Evolutionary conservation across 2,797 vertebrate genomes (phyloP), one percentile per base, ranked within the genome.

Genomic region (Petrocephalus sullivani): DNA sequence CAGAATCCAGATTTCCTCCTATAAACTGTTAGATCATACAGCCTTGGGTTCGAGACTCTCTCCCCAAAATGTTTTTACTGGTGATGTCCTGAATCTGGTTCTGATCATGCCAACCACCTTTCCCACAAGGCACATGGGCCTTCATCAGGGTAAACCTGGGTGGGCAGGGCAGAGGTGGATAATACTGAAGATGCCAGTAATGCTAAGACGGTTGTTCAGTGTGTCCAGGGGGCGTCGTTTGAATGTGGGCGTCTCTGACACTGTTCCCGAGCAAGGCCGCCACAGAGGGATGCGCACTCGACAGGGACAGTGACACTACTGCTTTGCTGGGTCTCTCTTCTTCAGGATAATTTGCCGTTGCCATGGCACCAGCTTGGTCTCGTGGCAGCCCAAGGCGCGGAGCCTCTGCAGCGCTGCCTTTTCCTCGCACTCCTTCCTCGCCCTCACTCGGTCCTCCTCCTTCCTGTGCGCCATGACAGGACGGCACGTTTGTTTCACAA

Each of bases 311-410:
- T 82, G 75, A 88, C 83, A 89, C 96, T 97, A 97, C 92, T 98
- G 94, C 96, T 99, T 99, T 89, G 96, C 95, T 93, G 96, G 95
- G 90, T 99, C 98, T 91, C 97, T 98, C 94, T 99, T 99, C 96
- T 97, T 99, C 92, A 99, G 95, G 93, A 99, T 97, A 93, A 99
- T 96, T 95, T 99, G 98, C 91, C 97, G 94, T 93, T 99, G 98
- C 98, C 98, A 99, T 56, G 98, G 98, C 0, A 97, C 97, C 93
- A 99, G 95, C 93, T 99, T 99, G 92, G 95, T 96, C 92, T 99
- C 98, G 16, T 99, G 98, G n/a, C 98, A 99, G 91, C 98, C 98
- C 82, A 99, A 94, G 90, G 96, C 98, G 90, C 97, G 95, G 94
- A 99, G 95, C 92, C 96, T 97, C 94, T 98, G 98, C 16, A 94